A percentile compares a stretch with the other conserved stretches of the same genome.
These are phyloP conservation scores for Eurois occulta DNA, from an alignment of 2,888 invertebrate genomes.

Conservation along the genomic window DNA sequence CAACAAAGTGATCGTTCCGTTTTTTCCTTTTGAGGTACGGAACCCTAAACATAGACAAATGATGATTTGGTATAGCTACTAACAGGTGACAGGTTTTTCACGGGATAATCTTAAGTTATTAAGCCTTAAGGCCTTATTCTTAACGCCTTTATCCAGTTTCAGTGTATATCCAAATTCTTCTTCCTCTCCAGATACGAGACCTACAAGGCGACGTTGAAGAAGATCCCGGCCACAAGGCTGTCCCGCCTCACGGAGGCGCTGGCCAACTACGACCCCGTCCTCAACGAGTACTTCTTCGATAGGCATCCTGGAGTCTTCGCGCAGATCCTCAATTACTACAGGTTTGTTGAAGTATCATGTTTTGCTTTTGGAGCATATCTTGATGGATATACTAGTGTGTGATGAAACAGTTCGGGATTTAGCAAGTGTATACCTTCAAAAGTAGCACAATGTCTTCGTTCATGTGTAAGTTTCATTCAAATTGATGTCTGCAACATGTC, in stretches of 20 bases:
- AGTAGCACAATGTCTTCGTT: no score
- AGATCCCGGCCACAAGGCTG: conserved; percentile 98
- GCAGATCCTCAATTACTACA: conserved; percentile 99
- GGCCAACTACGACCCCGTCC: conserved; percentile 99
- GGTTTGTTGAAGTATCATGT: conserved; percentile 83
- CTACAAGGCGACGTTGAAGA: conserved; percentile 98
- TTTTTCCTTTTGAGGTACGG: no score
- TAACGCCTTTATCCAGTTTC: no score
- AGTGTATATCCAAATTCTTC: no score
- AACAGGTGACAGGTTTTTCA: neutral
- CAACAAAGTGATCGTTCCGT: no score
- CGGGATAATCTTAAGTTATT: no score
- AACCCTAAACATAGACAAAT: neutral
- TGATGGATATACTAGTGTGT: neutral
- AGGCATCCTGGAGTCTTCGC: conserved; percentile 99
- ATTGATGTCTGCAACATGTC: no score
- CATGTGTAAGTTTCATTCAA: neutral
- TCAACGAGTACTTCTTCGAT: conserved; percentile 99
- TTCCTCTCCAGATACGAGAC: conserved; percentile 92
- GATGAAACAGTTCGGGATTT: neutral
- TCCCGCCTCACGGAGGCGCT: conserved; percentile 98
- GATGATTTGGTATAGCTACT: neutral
- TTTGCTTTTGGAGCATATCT: neutral
- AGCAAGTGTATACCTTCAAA: neutral
- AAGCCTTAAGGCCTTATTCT: no score